Conservation (phyloP, 2,888 invertebrate genomes). For the Corythucha ciliata region DNA sequence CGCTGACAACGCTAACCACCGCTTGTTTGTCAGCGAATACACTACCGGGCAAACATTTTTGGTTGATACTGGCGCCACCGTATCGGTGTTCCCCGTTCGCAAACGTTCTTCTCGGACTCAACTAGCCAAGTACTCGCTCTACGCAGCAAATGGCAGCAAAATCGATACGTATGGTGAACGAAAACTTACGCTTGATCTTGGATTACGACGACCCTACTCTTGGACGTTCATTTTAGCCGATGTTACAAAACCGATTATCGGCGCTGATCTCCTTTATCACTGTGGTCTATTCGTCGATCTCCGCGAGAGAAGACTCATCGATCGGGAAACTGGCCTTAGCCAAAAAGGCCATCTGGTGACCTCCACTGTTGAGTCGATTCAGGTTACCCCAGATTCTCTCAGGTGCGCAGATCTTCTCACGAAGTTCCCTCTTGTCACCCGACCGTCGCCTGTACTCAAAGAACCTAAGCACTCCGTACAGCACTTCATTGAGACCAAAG, state of each 20-base stretch:
- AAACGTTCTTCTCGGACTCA: too few relatives aligned
- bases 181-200: not conserved
- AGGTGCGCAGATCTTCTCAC: not conserved
- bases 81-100: too few relatives aligned
- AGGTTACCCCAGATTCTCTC: too few relatives aligned
- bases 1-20: too few relatives aligned
- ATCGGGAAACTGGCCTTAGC: not conserved
- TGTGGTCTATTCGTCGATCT: not conserved
- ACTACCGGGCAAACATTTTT: too few relatives aligned
- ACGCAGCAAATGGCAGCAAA: not conserved
- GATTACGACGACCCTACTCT: not conserved
- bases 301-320: not conserved
- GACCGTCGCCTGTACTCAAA: conserved; percentile 7
- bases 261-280: not conserved
- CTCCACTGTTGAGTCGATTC: too few relatives aligned
- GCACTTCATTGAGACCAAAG: conserved; percentile 12
- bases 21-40: too few relatives aligned
- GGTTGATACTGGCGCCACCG: too few relatives aligned
- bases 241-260: not conserved
- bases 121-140: not conserved
- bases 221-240: not conserved
- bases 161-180: not conserved
- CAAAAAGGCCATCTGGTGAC: too few relatives aligned
- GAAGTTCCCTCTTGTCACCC: not conserved
- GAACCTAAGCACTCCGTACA: conserved; percentile 2